phyloP scores from a whole-genome alignment of 2,797 vertebrate species.

The Hippocampus kuda region DNA sequence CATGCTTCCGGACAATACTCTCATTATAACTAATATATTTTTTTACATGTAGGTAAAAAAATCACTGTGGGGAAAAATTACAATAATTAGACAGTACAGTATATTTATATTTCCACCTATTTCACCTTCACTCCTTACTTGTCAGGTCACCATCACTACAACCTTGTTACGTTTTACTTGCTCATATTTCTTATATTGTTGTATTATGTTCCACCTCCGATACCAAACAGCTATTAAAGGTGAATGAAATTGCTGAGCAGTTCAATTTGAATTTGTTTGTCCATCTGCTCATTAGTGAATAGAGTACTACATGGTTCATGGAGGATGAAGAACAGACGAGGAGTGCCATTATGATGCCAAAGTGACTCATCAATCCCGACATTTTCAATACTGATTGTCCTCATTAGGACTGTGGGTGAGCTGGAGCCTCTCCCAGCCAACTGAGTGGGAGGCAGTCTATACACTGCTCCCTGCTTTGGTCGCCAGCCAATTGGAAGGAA shows the following conservation, averaged over 20 bases:
- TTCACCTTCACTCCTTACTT: neutral
- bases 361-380: neutral
- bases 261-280: neutral
- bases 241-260: neutral
- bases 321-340: slow-evolving; percentile 1
- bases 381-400: neutral
- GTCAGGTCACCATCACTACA: neutral
- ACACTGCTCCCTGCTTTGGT: no score
- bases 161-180: neutral
- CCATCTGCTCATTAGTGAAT: neutral
- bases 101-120: neutral
- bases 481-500: neutral
- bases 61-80: no score
- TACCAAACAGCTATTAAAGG: neutral
- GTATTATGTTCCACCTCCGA: neutral
- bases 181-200: neutral
- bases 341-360: neutral
- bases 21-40: neutral
- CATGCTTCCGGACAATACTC: neutral
- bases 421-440: neutral
- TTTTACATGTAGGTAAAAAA: no score
- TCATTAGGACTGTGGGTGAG: neutral
- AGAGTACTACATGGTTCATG: neutral
- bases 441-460: neutral
- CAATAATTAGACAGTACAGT: no score